These are phyloP conservation scores for Lycaena phlaeas DNA, from an alignment of 2,888 invertebrate species.

Conservation along the genomic window DNA sequence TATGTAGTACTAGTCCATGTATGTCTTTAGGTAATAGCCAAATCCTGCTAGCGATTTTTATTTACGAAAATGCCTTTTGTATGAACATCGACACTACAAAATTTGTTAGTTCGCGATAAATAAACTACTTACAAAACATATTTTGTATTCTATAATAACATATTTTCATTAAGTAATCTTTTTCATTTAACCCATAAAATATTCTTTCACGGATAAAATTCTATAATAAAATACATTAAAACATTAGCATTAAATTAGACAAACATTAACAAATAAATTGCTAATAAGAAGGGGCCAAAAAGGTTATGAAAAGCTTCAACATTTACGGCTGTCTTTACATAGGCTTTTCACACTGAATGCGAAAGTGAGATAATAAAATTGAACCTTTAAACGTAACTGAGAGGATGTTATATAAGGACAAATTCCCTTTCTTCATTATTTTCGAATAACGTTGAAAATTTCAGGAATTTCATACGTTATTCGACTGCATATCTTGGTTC, in stretches of 20 bases:
- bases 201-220: slow-evolving; percentile 14
- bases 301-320: slow-evolving; percentile 21
- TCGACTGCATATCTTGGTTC: too few species aligned
- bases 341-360: slow-evolving; percentile 3
- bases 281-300: slow-evolving; percentile 17
- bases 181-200: slow-evolving; percentile 14
- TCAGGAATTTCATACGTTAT: too few species aligned
- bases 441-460: too few species aligned
- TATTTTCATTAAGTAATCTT: neutral
- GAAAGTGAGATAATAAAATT: slow-evolving; percentile 4
- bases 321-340: slow-evolving; percentile 26
- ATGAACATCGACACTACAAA: too few species aligned
- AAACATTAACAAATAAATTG: slow-evolving; percentile 6
- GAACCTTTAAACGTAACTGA: neutral
- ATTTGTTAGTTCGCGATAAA: too few species aligned
- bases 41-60: too few species aligned
- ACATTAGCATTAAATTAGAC: slow-evolving; percentile 1
- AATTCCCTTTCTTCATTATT: neutral
- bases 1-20: too few species aligned
- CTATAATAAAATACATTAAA: neutral
- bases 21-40: too few species aligned
- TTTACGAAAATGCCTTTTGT: too few species aligned
- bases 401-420: slow-evolving; percentile 2
- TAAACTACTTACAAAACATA: too few species aligned
- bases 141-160: neutral